Evolutionary conservation across 2,113 vertebrate species (phyloP).

Genomic region (Catagonus wagneri): DNA sequence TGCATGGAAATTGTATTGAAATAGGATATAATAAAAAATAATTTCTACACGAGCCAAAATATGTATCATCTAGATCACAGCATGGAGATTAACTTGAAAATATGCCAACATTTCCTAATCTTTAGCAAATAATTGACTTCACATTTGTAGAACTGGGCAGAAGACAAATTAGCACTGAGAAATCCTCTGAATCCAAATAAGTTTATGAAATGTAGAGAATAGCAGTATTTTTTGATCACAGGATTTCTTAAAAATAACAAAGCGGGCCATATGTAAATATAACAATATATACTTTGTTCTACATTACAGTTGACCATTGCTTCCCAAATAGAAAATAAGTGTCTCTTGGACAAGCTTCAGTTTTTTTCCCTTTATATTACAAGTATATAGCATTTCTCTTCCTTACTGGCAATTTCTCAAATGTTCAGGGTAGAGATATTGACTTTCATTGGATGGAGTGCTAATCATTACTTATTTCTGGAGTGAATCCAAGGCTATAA

Average conservation of each 20-base stretch:
- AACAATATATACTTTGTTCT: not conserved
- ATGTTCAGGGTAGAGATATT: constrained; percentile 46
- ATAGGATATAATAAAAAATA: not conserved
- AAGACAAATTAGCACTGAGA: not conserved
- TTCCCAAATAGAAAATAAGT: constrained; percentile 49
- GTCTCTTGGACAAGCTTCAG: not conserved
- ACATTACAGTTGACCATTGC: not conserved
- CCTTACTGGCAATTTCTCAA: constrained; percentile 60
- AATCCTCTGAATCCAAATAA: not conserved
- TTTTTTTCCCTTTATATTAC: constrained; percentile 15
- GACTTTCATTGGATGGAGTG: constrained; percentile 55
- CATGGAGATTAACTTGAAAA: constrained; percentile 51
- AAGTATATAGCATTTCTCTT: constrained; percentile 14
- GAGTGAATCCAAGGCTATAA: constrained; percentile 70
- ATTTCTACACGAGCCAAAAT: constrained; percentile 44
- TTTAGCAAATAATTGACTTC: constrained; percentile 53
- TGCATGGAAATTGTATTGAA: not conserved
- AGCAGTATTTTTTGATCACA: not conserved
- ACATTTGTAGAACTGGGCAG: not conserved
- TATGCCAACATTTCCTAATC: not conserved
- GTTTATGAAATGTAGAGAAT: constrained; percentile 7
- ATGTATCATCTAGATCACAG: not conserved
- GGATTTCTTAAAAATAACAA: not conserved
- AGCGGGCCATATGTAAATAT: not conserved
- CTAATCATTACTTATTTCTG: constrained; percentile 66